Conservation (phyloP, 2,113 vertebrate genomes). For the Tychaedon coryphoeus region DNA sequence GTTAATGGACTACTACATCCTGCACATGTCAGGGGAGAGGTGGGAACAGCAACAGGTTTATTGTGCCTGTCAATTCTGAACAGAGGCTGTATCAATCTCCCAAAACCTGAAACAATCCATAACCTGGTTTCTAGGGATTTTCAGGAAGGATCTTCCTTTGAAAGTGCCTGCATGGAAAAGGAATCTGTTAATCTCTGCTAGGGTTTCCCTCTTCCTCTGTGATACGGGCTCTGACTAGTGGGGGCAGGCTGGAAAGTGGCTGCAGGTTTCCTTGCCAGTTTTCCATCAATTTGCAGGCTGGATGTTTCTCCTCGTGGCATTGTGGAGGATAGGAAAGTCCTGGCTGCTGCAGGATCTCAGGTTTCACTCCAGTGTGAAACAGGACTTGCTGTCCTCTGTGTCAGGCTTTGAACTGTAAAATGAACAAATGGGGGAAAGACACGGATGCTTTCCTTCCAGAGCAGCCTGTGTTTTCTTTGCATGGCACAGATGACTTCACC, state of each 20-base stretch:
- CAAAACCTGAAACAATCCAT: neutral
- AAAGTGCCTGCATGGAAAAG: neutral
- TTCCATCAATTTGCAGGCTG: neutral
- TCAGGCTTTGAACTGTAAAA: neutral
- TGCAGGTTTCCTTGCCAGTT: neutral
- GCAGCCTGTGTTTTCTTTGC: neutral
- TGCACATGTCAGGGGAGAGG: neutral
- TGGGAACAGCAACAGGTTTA: neutral
- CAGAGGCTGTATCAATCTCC: neutral
- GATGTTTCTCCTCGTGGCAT: fast-evolving
- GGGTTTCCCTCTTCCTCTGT: neutral
- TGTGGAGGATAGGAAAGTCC: neutral
- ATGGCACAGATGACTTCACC: neutral
- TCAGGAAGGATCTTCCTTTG: neutral
- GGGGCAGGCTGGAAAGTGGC: neutral
- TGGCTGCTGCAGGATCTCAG: neutral
- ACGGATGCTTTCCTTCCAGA: fast-evolving
- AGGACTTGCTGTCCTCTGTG: neutral
- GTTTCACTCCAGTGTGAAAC: neutral
- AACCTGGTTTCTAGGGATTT: neutral
- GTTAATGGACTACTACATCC: neutral
- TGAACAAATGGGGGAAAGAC: neutral
- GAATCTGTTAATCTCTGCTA: neutral
- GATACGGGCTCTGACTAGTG: neutral
- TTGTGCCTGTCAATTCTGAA: neutral